Evolutionary conservation across 1,140 invertebrate genomes (phyloP).

Genomic region (Drosophila seguyi): DNA sequence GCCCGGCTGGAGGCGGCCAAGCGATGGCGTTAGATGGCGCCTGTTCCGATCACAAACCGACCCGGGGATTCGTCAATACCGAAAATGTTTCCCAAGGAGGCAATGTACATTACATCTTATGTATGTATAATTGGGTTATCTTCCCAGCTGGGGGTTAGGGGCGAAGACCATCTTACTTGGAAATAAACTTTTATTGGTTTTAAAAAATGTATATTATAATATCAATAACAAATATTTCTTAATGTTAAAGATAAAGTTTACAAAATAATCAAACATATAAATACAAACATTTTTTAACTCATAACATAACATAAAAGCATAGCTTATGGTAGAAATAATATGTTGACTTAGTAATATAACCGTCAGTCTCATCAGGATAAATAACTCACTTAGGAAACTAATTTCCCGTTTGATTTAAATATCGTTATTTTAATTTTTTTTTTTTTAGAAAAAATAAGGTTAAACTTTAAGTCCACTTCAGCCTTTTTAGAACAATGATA

Average conservation of each 20-base stretch:
- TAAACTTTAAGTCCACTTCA: background rate
- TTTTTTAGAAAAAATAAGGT: no score
- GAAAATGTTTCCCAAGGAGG: conserved; percentile 41
- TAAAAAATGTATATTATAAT: background rate
- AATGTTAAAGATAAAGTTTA: no score
- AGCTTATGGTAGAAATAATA: no score
- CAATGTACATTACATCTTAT: background rate
- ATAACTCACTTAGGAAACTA: no score
- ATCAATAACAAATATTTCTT: no score
- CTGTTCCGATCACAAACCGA: conserved; percentile 55
- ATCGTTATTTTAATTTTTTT: no score
- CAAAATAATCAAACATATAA: no score
- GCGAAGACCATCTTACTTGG: no score
- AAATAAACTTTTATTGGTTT: conserved; percentile 1
- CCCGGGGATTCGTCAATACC: conserved; percentile 43
- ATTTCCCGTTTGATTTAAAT: background rate
- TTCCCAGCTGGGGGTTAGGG: background rate
- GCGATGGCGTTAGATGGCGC: conserved; percentile 68
- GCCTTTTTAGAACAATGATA: background rate
- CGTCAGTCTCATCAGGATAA: no score
- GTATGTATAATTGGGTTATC: conserved; percentile 63
- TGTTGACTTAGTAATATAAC: no score
- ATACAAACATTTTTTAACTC: no score
- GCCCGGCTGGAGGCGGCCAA: conserved; percentile 63
- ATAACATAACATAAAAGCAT: no score